phyloP scores from a whole-genome alignment of 2,888 invertebrate genomes.

The Eristalis intricaria region DNA sequence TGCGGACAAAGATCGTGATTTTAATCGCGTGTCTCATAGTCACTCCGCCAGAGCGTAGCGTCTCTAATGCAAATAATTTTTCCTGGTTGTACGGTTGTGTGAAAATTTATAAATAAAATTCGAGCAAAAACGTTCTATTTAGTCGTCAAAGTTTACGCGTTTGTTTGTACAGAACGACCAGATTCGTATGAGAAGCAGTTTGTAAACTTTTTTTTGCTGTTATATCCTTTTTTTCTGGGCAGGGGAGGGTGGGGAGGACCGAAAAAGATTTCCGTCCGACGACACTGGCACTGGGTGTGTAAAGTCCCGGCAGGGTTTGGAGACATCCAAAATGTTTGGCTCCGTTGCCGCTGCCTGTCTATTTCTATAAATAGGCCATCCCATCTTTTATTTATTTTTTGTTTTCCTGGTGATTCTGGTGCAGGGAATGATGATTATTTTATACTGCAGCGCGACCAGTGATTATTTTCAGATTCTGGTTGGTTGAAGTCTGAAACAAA shows the following conservation, averaged over 20 bases:
- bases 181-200: background rate
- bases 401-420: slow-evolving; percentile 30
- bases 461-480: slow-evolving; percentile 60
- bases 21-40: slow-evolving; percentile 67
- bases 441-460: slow-evolving; percentile 45
- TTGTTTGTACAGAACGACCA: slow-evolving; percentile 10
- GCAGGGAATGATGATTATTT: slow-evolving; percentile 59
- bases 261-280: slow-evolving; percentile 33
- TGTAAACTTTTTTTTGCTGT: slow-evolving; percentile 11
- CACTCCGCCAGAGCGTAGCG: slow-evolving; percentile 20
- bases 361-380: slow-evolving; percentile 64
- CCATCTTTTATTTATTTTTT: slow-evolving; percentile 10
- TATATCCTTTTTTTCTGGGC: background rate
- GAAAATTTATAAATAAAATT: slow-evolving; percentile 67
- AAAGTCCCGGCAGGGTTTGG: slow-evolving; percentile 31
- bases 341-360: slow-evolving; percentile 44
- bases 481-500: slow-evolving; percentile 2
- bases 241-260: background rate
- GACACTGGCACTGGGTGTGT: background rate
- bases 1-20: slow-evolving; percentile 57
- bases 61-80: slow-evolving; percentile 38
- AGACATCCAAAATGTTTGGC: slow-evolving; percentile 50
- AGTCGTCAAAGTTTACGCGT: slow-evolving; percentile 11
- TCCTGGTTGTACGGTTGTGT: slow-evolving; percentile 56
- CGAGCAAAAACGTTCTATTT: slow-evolving; percentile 57